Evolutionary conservation across 2,888 invertebrate genomes (phyloP).

Genomic region (Exephanes ischioxanthus): DNA sequence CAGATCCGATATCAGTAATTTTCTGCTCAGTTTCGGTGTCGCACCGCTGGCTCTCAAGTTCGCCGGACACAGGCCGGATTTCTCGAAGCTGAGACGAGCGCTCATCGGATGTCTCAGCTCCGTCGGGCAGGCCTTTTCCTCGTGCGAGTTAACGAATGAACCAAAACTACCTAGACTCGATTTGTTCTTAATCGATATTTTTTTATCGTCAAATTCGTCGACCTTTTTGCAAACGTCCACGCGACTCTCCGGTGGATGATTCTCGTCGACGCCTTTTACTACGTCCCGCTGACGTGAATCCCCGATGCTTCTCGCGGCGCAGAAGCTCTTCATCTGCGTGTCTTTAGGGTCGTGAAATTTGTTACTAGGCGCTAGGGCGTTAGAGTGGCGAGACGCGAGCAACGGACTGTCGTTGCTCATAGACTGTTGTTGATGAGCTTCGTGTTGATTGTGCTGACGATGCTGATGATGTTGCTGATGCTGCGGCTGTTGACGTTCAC

Average conservation of each 20-base stretch:
- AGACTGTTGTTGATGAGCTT: conserved; percentile 28
- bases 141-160: conserved; percentile 3
- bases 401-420: conserved; percentile 68
- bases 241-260: conserved; percentile 70
- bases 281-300: conserved; percentile 55
- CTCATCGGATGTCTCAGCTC: conserved; percentile 52
- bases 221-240: conserved; percentile 29
- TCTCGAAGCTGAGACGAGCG: conserved; percentile 74
- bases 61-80: conserved; percentile 73
- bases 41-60: conserved; percentile 75
- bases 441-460: conserved; percentile 38
- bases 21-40: conserved; percentile 81
- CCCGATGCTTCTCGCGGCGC: conserved; percentile 29
- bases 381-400: conserved; percentile 62
- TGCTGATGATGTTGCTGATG: conserved; percentile 43
- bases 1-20: conserved; percentile 78
- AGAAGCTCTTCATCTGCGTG: conserved; percentile 31
- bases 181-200: conserved; percentile 47
- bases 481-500: conserved; percentile 40
- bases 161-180: conserved; percentile 29
- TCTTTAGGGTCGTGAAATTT: conserved; percentile 46
- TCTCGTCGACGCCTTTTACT: conserved; percentile 71
- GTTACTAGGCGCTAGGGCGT: conserved; percentile 57
- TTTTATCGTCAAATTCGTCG: conserved; percentile 36
- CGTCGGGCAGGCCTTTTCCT: conserved; percentile 23